Conservation (phyloP, 2,113 vertebrate species). For the Urocynchramus pylzowi region DNA sequence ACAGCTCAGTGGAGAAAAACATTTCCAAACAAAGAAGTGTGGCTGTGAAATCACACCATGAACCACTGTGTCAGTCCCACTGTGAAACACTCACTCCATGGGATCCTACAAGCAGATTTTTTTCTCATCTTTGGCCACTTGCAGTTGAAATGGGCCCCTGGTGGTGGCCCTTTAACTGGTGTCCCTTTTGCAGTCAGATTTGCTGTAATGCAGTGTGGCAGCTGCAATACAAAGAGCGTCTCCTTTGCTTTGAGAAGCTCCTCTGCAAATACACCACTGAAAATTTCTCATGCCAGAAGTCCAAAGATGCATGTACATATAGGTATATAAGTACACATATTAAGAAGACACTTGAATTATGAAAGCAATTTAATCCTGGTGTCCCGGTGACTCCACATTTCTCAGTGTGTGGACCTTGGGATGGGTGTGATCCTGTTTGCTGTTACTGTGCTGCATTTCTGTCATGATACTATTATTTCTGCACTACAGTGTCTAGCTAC, state of each 20-base stretch:
- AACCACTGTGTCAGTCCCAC: background rate
- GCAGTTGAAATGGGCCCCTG: background rate
- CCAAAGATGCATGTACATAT: background rate
- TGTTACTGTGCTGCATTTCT: background rate
- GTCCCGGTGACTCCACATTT: background rate
- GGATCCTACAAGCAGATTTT: background rate
- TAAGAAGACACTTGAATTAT: background rate
- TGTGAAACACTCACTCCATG: accelerated
- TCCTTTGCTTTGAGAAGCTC: background rate
- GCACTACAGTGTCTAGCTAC: background rate
- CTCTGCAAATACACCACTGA: background rate
- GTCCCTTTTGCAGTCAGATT: background rate
- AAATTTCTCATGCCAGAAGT: background rate
- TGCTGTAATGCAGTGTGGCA: background rate
- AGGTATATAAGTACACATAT: background rate
- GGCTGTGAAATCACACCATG: background rate
- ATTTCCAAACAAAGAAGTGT: background rate
- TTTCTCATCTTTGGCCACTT: background rate
- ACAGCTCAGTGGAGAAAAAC: background rate
- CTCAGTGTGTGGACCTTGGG: background rate
- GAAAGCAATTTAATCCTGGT: background rate
- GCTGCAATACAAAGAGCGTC: background rate
- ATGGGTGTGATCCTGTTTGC: background rate
- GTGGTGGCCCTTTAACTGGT: background rate
- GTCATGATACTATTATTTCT: background rate